Evolutionary conservation across 2,113 vertebrate genomes (phyloP).

Genomic region (Zosterops japonicus): DNA sequence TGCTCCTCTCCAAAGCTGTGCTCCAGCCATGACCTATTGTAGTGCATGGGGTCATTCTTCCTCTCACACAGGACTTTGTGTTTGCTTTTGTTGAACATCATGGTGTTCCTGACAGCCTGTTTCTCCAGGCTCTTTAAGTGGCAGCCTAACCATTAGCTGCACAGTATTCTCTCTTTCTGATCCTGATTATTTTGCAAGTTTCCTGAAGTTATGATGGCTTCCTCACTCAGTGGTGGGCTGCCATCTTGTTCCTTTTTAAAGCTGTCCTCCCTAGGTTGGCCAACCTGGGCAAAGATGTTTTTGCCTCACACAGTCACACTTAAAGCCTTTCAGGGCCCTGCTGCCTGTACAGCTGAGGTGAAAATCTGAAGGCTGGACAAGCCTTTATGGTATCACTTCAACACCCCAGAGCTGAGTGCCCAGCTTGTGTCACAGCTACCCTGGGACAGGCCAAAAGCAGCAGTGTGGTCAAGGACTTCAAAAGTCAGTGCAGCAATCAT

Average conservation of each 20-base stretch:
- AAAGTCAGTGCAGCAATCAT: not conserved
- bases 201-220: fast-evolving
- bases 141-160: not conserved
- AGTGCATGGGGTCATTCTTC: not conserved
- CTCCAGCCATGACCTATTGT: not conserved
- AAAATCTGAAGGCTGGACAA: not conserved
- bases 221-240: not conserved
- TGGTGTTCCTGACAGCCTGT: not conserved
- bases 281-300: not conserved
- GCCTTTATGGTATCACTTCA: not conserved
- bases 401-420: fast-evolving
- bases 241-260: not conserved
- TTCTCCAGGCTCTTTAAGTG: not conserved
- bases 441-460: not conserved
- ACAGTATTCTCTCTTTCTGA: not conserved
- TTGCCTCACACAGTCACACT: not conserved
- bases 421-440: not conserved
- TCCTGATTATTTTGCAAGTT: not conserved
- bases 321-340: not conserved
- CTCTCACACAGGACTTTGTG: not conserved
- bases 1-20: not conserved
- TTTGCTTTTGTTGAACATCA: not conserved
- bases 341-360: not conserved
- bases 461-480: not conserved
- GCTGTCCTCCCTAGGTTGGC: not conserved